These are phyloP conservation scores for Myotis daubentonii DNA, from an alignment of 2,797 vertebrate genomes.

Conservation along the genomic window DNA sequence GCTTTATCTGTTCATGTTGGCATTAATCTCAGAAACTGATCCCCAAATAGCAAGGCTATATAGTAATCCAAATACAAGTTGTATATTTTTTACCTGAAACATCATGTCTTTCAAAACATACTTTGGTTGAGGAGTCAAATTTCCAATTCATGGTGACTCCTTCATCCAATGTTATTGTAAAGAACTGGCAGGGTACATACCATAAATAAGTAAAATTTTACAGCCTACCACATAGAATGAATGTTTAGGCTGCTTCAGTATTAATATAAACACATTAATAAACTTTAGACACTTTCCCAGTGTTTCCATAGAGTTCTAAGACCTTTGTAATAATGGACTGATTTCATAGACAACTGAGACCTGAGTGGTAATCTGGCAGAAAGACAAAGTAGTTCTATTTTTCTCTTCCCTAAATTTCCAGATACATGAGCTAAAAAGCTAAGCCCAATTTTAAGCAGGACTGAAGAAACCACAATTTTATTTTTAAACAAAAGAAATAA, in stretches of 20 bases:
- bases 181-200: background rate
- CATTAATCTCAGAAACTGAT: conserved; percentile 41
- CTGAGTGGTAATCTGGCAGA: background rate
- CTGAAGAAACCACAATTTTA: background rate
- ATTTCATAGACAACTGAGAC: background rate
- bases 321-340: background rate
- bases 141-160: background rate
- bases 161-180: background rate
- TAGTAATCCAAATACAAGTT: background rate
- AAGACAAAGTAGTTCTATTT: conserved; percentile 30
- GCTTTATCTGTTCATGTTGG: conserved; percentile 28
- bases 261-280: conserved; percentile 19
- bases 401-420: conserved; percentile 10
- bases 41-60: background rate
- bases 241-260: background rate
- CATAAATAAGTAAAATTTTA: conserved; percentile 5
- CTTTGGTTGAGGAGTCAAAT: conserved; percentile 15
- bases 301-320: conserved; percentile 12
- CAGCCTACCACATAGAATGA: background rate
- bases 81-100: background rate
- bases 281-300: background rate
- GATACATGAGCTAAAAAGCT: background rate
- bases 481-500: conserved; percentile 30
- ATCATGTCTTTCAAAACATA: background rate
- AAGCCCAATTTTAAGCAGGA: background rate